These are phyloP conservation scores for Crotalus horridus DNA, from an alignment of 2,113 vertebrate species.

Conservation along the genomic window DNA sequence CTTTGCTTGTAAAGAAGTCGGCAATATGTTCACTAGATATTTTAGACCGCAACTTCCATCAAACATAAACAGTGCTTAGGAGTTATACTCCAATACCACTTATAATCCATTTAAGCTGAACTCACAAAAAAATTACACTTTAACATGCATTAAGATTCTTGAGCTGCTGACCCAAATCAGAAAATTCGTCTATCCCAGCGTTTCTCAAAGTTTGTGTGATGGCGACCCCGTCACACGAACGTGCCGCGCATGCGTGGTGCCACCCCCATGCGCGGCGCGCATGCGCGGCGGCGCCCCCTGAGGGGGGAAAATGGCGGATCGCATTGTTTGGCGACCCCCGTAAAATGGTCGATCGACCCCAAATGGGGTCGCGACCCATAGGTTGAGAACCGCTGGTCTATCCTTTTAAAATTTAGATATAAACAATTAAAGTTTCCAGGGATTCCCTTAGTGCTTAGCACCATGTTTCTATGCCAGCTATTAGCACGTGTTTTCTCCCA, in stretches of 20 bases:
- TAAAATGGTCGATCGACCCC: too few species aligned
- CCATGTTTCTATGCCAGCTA: neutral
- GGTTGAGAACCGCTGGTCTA: too few species aligned
- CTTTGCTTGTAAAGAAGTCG: neutral
- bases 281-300: too few species aligned
- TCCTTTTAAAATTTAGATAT: neutral
- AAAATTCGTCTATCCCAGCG: neutral
- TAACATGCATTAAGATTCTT: neutral
- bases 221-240: too few species aligned
- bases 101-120: neutral
- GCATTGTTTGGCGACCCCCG: too few species aligned
- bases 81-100: neutral
- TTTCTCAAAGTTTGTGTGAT: too few species aligned
- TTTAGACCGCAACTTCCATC: neutral
- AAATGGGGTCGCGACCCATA: too few species aligned
- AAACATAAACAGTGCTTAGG: neutral
- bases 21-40: neutral
- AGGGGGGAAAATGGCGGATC: too few species aligned
- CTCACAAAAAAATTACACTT: neutral
- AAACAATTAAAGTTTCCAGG: neutral
- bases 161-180: neutral
- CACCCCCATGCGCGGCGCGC: too few species aligned
- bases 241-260: too few species aligned
- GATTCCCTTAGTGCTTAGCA: neutral
- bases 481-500: neutral